Conservation (phyloP, 1,140 invertebrate genomes). For the Trigoniulus corallinus region DNA sequence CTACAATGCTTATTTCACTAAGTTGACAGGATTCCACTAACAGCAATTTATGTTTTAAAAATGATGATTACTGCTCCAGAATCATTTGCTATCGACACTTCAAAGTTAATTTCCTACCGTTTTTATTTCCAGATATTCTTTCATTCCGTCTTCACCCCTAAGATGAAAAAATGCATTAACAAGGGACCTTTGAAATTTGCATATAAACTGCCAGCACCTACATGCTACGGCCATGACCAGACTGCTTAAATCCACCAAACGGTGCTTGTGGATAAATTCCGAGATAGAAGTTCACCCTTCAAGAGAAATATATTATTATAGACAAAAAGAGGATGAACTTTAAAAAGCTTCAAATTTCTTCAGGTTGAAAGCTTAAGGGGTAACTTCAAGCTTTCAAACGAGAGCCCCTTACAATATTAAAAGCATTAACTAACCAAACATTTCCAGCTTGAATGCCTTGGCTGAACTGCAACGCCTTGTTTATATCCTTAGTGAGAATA, state of each 20-base stretch:
- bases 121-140: slow-evolving; percentile 5
- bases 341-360: too few relatives aligned
- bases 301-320: too few relatives aligned
- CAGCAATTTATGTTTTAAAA: too few relatives aligned
- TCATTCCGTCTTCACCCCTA: not conserved
- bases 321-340: too few relatives aligned
- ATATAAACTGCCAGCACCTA: slow-evolving; percentile 27
- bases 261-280: slow-evolving; percentile 53
- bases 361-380: too few relatives aligned
- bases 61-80: too few relatives aligned
- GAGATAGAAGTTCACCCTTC: slow-evolving; percentile 69
- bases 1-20: too few relatives aligned
- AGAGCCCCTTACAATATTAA: too few relatives aligned
- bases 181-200: not conserved
- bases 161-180: slow-evolving; percentile 1
- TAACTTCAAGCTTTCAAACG: too few relatives aligned
- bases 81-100: not conserved
- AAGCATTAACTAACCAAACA: too few relatives aligned
- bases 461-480: slow-evolving; percentile 56
- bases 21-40: too few relatives aligned
- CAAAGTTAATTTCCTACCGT: not conserved
- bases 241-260: slow-evolving; percentile 77
- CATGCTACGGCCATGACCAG: slow-evolving; percentile 64
- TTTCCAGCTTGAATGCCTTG: slow-evolving; percentile 67
- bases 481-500: slow-evolving; percentile 69